These are phyloP conservation scores for Choloepus hoffmanni DNA, from an alignment of 2,113 vertebrate genomes.

Conservation along the genomic window DNA sequence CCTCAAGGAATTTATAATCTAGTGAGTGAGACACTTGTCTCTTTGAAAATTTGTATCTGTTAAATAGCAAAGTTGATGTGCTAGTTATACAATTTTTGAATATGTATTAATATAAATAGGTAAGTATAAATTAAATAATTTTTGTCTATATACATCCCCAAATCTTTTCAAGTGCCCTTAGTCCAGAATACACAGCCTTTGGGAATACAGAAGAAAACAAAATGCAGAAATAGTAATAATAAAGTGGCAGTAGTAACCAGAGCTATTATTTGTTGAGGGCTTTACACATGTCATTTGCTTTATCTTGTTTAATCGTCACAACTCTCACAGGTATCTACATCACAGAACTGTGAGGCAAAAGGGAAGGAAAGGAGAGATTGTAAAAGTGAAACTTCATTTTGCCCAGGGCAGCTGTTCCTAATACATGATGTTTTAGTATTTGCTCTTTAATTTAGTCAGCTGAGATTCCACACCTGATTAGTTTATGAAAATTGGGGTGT, in stretches of 20 bases:
- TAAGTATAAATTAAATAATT: slow-evolving; percentile 6
- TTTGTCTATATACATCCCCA: background rate
- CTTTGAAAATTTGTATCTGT: slow-evolving; percentile 50
- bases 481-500: background rate
- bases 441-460: slow-evolving; percentile 34
- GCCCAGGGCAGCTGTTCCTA: background rate
- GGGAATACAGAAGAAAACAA: background rate
- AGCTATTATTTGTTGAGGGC: background rate
- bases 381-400: background rate
- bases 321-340: background rate
- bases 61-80: background rate
- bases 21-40: background rate
- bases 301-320: slow-evolving; percentile 44
- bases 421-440: background rate
- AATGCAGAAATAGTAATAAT: slow-evolving; percentile 9
- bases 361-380: background rate
- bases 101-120: background rate
- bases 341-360: background rate
- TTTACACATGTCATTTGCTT: background rate
- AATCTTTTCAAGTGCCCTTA: background rate
- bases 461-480: slow-evolving; percentile 48
- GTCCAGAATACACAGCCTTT: background rate
- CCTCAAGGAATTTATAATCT: background rate
- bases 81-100: background rate
- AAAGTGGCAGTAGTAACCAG: background rate